Evolutionary conservation across 2,888 invertebrate genomes (phyloP).

Genomic region (Chrysolina haemoptera): DNA sequence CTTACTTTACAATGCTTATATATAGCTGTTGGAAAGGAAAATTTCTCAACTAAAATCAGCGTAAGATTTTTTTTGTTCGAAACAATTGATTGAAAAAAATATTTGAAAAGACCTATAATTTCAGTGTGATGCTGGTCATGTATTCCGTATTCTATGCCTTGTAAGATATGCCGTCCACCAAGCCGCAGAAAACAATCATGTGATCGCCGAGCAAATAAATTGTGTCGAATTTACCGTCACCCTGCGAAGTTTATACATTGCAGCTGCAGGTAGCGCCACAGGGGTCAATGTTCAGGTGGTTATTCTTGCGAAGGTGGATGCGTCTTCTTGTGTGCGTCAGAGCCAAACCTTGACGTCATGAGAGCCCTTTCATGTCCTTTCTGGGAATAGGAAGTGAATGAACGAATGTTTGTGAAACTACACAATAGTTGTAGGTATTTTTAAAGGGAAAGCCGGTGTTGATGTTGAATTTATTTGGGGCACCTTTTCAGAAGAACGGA

Average conservation of each 20-base stretch:
- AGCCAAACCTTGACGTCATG: constrained; percentile 14
- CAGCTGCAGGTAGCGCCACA: constrained; percentile 27
- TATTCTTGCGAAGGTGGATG: constrained; percentile 23
- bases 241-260: neutral
- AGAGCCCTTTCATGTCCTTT: neutral
- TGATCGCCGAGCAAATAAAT: neutral
- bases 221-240: constrained; percentile 9
- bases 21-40: too few species aligned
- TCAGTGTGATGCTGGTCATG: neutral
- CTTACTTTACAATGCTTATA: too few species aligned
- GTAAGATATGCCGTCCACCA: neutral
- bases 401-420: neutral
- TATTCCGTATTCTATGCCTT: neutral
- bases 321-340: constrained; percentile 23
- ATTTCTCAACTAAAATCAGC: too few species aligned
- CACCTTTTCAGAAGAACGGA: neutral
- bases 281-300: constrained; percentile 36
- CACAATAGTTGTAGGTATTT: neutral
- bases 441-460: neutral
- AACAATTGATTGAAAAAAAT: too few species aligned
- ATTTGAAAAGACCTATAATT: too few species aligned
- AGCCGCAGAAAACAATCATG: neutral
- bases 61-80: too few species aligned
- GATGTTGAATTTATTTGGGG: neutral
- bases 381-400: constrained; percentile 17